Evolutionary conservation across 2,888 invertebrate genomes (phyloP), one percentile per base, ranked within the genome.

Genomic region (Girardia tigrina): DNA sequence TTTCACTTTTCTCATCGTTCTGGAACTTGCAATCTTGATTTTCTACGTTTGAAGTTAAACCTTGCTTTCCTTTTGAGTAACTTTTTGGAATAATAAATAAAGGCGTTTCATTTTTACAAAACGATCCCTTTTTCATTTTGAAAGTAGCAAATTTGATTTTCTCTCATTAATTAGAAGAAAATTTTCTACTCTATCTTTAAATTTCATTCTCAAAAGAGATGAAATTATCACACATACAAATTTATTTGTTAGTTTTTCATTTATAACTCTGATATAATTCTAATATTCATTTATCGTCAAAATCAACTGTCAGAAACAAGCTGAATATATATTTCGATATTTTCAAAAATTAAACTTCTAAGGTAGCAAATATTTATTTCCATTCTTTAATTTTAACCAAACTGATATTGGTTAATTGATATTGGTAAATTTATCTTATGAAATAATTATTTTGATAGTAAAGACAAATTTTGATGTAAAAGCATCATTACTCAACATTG

Each of bases 51-150:
- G n/a, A 4, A 56, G 4, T 12, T 12, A 23, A 56, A n/a, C 56
- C 4, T 8, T 56, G 56, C 23, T 56, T 56, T 56, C 8, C 56
- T 56, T 56, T 56, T 8, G 56, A 56, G 23, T 56, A 56, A 56
- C 56, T 56, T 56, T 56, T 56, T n/a, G 56, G 56, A 56, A 56
- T 56, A 56, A 56, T 56, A 56, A 56, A 56, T 23, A 56, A 56
- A 56, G 56, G 56, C n/a, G 56, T 56, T 56, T 56, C 56, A 56
- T 6, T n/a, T 12, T n/a, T 56, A 23, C 6, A 20, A n/a, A 56
- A 56, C 2, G 56, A 56, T n/a, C 23, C 56, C 56, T 56, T 56
- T n/a, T 56, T 56, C 56, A 56, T 56, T 56, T 56, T 56, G 6
- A 8, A 56, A 56, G 56, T 56, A 56, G n/a, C n/a, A n/a, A n/a